A percentile compares a stretch with the other conserved stretches of the same genome.
phyloP scores from a whole-genome alignment of 2,113 vertebrate species.

The Aleadryas rufinucha region DNA sequence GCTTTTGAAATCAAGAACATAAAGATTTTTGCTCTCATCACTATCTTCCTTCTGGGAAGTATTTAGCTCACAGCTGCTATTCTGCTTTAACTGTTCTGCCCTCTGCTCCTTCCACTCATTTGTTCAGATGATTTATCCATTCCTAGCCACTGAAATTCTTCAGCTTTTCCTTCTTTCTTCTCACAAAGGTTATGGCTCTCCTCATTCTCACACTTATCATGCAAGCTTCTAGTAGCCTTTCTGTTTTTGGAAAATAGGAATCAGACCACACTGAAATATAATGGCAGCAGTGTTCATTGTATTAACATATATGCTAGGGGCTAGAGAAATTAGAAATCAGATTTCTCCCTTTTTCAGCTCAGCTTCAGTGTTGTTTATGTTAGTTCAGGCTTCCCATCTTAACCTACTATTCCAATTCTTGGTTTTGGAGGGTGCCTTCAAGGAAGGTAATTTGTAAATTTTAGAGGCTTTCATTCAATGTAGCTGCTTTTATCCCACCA shows the following conservation, averaged over 20 bases:
- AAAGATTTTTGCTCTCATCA: not conserved
- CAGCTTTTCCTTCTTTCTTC: not conserved
- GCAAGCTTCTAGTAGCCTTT: not conserved
- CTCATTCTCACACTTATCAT: not conserved
- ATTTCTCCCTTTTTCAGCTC: not conserved
- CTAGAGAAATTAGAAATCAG: not conserved
- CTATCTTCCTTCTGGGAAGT: not conserved
- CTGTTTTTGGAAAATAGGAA: not conserved
- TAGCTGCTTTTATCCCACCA: not conserved
- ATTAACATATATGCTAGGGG: not conserved
- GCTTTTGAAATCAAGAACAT: not conserved
- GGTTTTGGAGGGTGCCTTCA: not conserved
- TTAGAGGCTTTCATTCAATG: not conserved
- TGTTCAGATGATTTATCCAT: not conserved
- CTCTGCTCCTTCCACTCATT: not conserved
- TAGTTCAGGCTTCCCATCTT: not conserved
- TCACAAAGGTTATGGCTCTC: not conserved
- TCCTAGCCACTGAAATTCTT: not conserved
- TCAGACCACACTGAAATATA: not conserved
- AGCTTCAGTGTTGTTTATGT: not conserved
- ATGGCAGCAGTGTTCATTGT: not conserved
- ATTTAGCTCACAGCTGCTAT: slow-evolving; percentile 28
- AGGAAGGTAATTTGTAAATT: not conserved
- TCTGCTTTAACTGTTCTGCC: not conserved
- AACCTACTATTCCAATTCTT: not conserved